These are phyloP conservation scores for Nomada lathburiana DNA, from an alignment of 2,888 invertebrate species.

Conservation along the genomic window DNA sequence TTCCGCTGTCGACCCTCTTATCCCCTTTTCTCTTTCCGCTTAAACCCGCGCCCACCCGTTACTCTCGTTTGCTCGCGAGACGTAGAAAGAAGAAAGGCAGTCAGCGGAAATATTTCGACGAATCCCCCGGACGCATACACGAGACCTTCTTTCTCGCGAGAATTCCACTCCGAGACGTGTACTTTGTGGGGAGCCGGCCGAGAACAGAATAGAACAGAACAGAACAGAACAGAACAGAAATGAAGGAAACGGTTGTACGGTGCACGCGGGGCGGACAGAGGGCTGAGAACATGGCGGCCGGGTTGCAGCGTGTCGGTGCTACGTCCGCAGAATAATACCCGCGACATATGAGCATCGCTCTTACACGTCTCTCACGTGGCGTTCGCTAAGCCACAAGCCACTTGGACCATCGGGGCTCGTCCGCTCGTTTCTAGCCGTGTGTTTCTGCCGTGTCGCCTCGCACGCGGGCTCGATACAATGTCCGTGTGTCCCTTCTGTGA, in stretches of 20 bases:
- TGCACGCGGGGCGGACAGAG: constrained; percentile 16
- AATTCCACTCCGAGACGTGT: constrained; percentile 63
- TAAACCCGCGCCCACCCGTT: constrained; percentile 46
- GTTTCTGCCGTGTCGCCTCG: constrained; percentile 9
- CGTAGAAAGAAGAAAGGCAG: constrained; percentile 57
- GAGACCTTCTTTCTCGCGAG: constrained; percentile 64
- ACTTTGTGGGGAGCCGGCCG: constrained; percentile 59
- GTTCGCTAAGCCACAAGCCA: constrained; percentile 42
- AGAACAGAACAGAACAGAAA: constrained; percentile 5
- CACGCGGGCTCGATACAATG: neutral
- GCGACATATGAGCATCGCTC: constrained; percentile 50
- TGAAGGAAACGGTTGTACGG: constrained; percentile 60
- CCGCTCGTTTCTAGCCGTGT: neutral
- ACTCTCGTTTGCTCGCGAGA: constrained; percentile 58
- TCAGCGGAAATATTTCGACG: constrained; percentile 72
- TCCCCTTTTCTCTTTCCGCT: constrained; percentile 49
- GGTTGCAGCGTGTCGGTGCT: constrained; percentile 22
- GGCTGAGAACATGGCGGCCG: neutral
- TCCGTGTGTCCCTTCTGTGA: neutral
- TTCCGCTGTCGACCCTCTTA: constrained; percentile 22
- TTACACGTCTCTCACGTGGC: constrained; percentile 54
- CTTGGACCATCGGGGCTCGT: constrained; percentile 19
- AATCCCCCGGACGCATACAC: constrained; percentile 65
- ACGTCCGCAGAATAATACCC: constrained; percentile 59
- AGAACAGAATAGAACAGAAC: neutral